Conservation (phyloP, 2,113 vertebrate genomes). For the Limnothrissa miodon region DNA sequence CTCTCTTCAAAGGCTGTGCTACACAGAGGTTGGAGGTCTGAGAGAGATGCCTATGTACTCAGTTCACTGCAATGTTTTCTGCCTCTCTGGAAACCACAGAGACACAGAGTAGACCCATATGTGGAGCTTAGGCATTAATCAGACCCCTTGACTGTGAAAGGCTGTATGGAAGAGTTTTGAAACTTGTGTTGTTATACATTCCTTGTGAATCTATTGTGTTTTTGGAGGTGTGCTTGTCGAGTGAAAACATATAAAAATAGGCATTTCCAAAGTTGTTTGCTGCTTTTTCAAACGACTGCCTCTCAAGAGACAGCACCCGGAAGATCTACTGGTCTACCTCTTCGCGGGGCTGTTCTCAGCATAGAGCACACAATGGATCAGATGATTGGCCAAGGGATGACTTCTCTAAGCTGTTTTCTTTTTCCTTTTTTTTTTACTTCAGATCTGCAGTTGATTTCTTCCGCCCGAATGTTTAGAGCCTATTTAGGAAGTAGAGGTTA, state of each 20-base stretch:
- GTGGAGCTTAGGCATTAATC: background rate
- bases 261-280: slow-evolving; percentile 57
- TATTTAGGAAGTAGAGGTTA: slow-evolving; percentile 1
- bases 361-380: slow-evolving; percentile 23
- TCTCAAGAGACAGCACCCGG: slow-evolving; percentile 42
- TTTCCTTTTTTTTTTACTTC: background rate
- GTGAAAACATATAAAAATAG: slow-evolving; percentile 71
- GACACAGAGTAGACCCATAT: background rate
- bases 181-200: background rate
- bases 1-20: slow-evolving; percentile 12
- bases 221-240: slow-evolving; percentile 71
- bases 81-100: background rate
- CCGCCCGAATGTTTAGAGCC: slow-evolving; percentile 22
- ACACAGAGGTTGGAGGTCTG: slow-evolving; percentile 13
- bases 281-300: slow-evolving; percentile 44
- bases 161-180: slow-evolving; percentile 1
- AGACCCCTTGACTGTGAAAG: background rate
- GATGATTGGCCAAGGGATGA: background rate
- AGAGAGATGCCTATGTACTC: background rate
- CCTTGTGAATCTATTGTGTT: slow-evolving; percentile 1
- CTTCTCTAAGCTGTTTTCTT: slow-evolving; percentile 27
- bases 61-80: background rate
- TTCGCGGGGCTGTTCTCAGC: slow-evolving; percentile 2
- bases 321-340: slow-evolving; percentile 25
- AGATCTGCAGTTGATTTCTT: slow-evolving; percentile 30